Conservation (phyloP, 1,140 invertebrate genomes). For the Drosophila sucinea region DNA sequence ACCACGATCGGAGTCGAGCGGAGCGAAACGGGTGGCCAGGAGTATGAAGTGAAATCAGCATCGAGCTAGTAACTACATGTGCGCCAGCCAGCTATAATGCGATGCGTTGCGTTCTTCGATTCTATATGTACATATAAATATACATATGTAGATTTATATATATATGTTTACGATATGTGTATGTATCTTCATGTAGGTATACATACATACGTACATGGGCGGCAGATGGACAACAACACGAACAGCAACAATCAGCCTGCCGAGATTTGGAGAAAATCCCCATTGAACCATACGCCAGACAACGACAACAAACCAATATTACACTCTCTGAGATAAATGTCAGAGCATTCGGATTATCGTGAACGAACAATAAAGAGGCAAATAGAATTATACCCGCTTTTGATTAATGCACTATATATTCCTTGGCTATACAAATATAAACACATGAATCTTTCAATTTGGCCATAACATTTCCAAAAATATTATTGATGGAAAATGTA, state of each 20-base stretch:
- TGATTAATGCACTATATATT: slow-evolving; percentile 13
- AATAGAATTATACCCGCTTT: slow-evolving; percentile 5
- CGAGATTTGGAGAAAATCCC: slow-evolving; percentile 18
- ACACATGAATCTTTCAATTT: slow-evolving; percentile 11
- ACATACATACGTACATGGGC: slow-evolving; percentile 2
- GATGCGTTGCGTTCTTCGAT: slow-evolving; percentile 67
- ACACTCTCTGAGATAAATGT: slow-evolving; percentile 7
- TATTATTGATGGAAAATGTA: slow-evolving; percentile 6
- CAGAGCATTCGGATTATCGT: slow-evolving; percentile 5
- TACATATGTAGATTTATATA: slow-evolving; percentile 20
- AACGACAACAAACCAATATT: background rate
- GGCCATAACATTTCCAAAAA: slow-evolving; percentile 10
- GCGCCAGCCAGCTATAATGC: slow-evolving; percentile 65
- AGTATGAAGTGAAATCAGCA: slow-evolving; percentile 21
- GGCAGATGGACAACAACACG: slow-evolving; percentile 4
- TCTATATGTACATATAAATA: slow-evolving; percentile 26
- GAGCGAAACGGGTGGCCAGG: slow-evolving; percentile 13
- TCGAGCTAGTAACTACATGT: slow-evolving; percentile 45
- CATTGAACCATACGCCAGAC: slow-evolving; percentile 8
- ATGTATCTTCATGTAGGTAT: background rate
- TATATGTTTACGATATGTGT: slow-evolving; percentile 3
- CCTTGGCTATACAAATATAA: slow-evolving; percentile 4
- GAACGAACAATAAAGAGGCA: background rate
- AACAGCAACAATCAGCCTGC: background rate
- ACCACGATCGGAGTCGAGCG: slow-evolving; percentile 35